Percentiles rank a stretch among this genome's conserved stretches.
These are phyloP conservation scores for Drosophila neotestacea DNA, from an alignment of 2,888 invertebrate species.

Conservation along the genomic window DNA sequence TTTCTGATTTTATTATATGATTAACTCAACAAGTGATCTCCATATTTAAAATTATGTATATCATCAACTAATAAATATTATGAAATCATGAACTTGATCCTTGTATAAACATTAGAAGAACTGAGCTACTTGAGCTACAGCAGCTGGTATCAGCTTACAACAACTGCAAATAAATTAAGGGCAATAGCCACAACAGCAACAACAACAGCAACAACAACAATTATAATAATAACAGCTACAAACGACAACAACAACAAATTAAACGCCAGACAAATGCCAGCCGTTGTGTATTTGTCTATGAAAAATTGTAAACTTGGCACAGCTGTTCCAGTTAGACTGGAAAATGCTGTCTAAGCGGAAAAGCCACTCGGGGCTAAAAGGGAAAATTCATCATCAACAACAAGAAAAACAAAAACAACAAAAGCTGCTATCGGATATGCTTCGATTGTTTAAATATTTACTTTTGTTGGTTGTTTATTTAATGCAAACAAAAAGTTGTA, in stretches of 20 bases:
- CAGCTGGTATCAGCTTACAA: conserved; percentile 55
- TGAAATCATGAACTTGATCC: conserved; percentile 12
- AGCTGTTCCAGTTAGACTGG: conserved; percentile 52
- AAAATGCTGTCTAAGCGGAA: conserved; percentile 34
- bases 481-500: conserved; percentile 35
- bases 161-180: conserved; percentile 56
- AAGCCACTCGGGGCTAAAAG: conserved; percentile 16
- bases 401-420: conserved; percentile 6
- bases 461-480: conserved; percentile 44
- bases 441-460: conserved; percentile 63
- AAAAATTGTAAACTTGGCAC: conserved; percentile 39
- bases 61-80: not conserved
- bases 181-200: conserved; percentile 45
- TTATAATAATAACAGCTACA: conserved; percentile 16
- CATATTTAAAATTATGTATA: no score
- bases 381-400: conserved; percentile 33
- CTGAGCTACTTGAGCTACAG: not conserved
- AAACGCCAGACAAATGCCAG: conserved; percentile 33
- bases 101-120: conserved; percentile 41
- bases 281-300: conserved; percentile 23
- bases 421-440: conserved; percentile 26
- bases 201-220: conserved; percentile 21
- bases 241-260: conserved; percentile 24
- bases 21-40: no score
- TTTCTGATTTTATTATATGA: no score